Conservation (phyloP, 1,140 invertebrate genomes). For the Euura saliciscinereae region DNA sequence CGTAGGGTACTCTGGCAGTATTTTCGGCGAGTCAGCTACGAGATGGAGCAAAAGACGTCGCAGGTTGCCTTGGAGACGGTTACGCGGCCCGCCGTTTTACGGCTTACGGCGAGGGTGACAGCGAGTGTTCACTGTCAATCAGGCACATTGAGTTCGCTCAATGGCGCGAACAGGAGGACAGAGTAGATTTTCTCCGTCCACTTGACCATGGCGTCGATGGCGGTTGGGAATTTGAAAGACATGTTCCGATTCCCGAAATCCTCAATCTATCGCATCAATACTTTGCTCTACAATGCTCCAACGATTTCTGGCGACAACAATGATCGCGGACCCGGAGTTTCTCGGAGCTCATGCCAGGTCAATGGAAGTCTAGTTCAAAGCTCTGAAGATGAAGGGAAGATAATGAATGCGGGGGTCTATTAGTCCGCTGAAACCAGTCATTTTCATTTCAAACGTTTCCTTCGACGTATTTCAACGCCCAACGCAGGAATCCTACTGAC, state of each 20-base stretch:
- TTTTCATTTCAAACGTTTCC: not conserved
- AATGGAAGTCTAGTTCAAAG: not conserved
- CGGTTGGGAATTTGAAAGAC: not conserved
- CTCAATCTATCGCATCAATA: not conserved
- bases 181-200: constrained; percentile 4
- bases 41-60: not conserved
- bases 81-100: not conserved
- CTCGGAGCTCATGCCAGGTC: not conserved
- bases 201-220: not conserved
- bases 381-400: not conserved
- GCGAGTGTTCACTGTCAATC: constrained; percentile 6
- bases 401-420: not conserved
- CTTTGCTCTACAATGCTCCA: not conserved
- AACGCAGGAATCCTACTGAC: not conserved
- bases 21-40: not conserved
- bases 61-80: not conserved
- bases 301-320: not conserved
- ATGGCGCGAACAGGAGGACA: not conserved
- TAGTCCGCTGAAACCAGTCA: not conserved
- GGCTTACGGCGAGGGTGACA: constrained; percentile 2
- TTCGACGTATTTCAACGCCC: not conserved
- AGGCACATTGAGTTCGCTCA: constrained; percentile 6
- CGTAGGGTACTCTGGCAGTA: not conserved
- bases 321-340: not conserved
- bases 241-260: not conserved